Base-by-base conservation (phyloP, 2,797 vertebrate species). In the Siniperca obscura region DNA sequence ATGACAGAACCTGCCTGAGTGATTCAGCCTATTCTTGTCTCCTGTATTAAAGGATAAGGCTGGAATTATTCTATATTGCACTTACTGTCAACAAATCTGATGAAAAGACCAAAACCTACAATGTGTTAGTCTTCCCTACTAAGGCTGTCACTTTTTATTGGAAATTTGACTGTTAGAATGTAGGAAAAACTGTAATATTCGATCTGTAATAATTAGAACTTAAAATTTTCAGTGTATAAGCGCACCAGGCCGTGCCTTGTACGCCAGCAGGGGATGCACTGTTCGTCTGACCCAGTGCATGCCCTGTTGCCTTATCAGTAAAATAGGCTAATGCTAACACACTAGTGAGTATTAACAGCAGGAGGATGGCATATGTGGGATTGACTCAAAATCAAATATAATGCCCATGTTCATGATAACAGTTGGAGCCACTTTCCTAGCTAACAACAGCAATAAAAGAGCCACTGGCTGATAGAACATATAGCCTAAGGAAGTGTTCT, bases 11-110 rank as follows among this genome's bases (percentile, higher is more conserved):
- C 71, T 75, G 76, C 76, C 50, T 36, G 57, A 36, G 38, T 84
- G 80, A 89, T 62, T 88, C 76, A 88, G 40, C 52, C 64, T 4
- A 55, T 76, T 79, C 56, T 81, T 46, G 38, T 76, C 70, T 76
- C 2, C 53, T 72, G 17, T 62, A 16, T 82, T 78, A 69, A 85
- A 79, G 22, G 40, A 60, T 52, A 36, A 62, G 14, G 36, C 66
- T 72, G 42, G 10, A 36, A 61, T 59, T 83, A 55, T 65, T 55
- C 21, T 56, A 72, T 46, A 52, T 50, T 42, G 8, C 13, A 44
- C 5, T 61, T 50, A 25, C 13, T 57, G 4, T 69, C 4, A 36
- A 60, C 17, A 62, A 76, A 56, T 72, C 14, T 22, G 44, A 25
- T n/a, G 30, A 64, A 70, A 74, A 74, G 44, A 68, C 62, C 50